These are phyloP conservation scores for Sphinx pinastri DNA, from an alignment of 2,888 invertebrate genomes.

Conservation along the genomic window DNA sequence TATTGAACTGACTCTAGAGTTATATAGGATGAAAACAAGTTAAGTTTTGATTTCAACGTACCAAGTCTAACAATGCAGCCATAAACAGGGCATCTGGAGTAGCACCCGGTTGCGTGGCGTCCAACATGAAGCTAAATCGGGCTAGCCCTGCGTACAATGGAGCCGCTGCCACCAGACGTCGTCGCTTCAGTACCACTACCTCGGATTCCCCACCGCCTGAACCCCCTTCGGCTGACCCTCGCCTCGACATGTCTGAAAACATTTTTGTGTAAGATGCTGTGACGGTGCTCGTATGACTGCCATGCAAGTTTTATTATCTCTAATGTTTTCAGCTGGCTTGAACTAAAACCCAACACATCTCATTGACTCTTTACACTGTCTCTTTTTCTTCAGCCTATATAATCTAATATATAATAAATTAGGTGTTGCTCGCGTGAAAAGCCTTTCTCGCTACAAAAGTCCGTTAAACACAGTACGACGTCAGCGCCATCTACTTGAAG, in stretches of 20 bases:
- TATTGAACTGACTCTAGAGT: neutral
- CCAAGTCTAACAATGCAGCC: slow-evolving; percentile 96
- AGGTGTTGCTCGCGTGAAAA: too few relatives aligned
- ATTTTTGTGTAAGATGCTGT: too few relatives aligned
- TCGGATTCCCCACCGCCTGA: slow-evolving; percentile 90
- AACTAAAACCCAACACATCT: too few relatives aligned
- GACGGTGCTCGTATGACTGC: neutral
- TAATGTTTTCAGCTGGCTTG: too few relatives aligned
- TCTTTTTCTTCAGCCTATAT: too few relatives aligned
- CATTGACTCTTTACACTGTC: too few relatives aligned
- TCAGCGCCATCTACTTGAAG: too few relatives aligned
- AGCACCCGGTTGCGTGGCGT: slow-evolving; percentile 97
- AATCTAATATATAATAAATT: too few relatives aligned
- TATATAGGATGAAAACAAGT: neutral
- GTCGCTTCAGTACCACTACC: slow-evolving; percentile 93
- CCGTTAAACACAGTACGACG: too few relatives aligned
- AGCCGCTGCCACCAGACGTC: slow-evolving; percentile 91
- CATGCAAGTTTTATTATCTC: too few relatives aligned
- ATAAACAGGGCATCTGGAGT: slow-evolving; percentile 98
- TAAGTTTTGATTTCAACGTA: slow-evolving; percentile 67
- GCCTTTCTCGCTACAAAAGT: too few relatives aligned
- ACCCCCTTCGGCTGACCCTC: slow-evolving; percentile 92
- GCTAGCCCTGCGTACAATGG: slow-evolving; percentile 94
- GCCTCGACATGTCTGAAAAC: slow-evolving; percentile 83
- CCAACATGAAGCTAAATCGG: slow-evolving; percentile 95